Base-by-base conservation (phyloP, 2,888 invertebrate species). In the Arctia plantaginis region DNA sequence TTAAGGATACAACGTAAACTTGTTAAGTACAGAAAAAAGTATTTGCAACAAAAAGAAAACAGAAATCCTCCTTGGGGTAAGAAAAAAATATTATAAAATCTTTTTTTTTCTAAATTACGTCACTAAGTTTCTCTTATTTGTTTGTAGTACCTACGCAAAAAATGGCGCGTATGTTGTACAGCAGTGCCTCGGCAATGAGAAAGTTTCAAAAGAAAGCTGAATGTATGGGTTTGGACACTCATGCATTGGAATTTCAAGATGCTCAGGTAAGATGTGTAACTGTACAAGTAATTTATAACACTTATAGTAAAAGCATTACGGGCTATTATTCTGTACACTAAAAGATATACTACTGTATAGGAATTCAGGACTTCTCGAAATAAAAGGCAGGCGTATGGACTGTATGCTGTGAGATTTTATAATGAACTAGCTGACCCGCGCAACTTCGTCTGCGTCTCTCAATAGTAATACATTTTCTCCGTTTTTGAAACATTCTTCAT, bases 101-200 rank as follows among this genome's bases (percentile, higher is more conserved):
- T 44, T 65, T 47, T 66, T 33, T 35, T 59, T 65, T 71, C 55
- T 15, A n/a, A n/a, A 59, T 69, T 7, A 30, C 1, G 18, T n/a
- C n/a, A 47, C 4, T 71, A 39, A 72, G 18, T 71, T 1, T 18
- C 30, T 39, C n/a, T 44, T 0, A 27, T 44, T n/a, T 67, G 0
- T 66, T 69, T 70, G 30, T 39, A 98, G 99, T 99, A 66, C 99
- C 99, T 0, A 98, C 99, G 0, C 99, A 99, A 91, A 99, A 99
- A 94, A 98, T 99, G 98, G 98, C 99, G 0, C 96, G 99, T 12
- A 95, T 99, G 85, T 92, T 99, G 73, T 98, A 98, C 59, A 99
- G 99, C 18, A 98, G 98, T 81, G 98, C 99, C 0, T 98, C 98
- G 0, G 98, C 98, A 0, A 98, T 98, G 93, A 96, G 97, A 23